Evolutionary conservation across 2,113 vertebrate genomes (phyloP).

Genomic region (Paradisaea rubra): DNA sequence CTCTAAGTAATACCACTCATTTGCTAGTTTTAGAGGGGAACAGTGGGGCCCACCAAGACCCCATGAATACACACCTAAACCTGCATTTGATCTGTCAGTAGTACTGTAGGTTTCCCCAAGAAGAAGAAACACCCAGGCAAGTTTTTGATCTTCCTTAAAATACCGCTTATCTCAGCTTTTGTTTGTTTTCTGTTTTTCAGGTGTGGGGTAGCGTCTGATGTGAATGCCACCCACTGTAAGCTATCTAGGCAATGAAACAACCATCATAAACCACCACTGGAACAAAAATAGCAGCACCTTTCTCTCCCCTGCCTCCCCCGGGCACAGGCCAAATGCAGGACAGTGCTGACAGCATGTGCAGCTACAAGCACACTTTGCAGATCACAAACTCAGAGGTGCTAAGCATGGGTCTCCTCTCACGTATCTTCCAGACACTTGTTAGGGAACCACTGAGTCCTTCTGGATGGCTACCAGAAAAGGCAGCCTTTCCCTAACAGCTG

Average conservation of each 20-base stretch:
- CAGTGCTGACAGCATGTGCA: not conserved
- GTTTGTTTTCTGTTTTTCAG: conserved; percentile 46
- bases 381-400: not conserved
- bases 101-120: not conserved
- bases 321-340: not conserved
- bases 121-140: not conserved
- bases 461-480: not conserved
- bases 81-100: not conserved
- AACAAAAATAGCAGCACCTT: conserved; percentile 39
- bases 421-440: not conserved
- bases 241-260: not conserved
- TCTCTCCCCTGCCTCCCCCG: not conserved
- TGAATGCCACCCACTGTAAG: conserved; percentile 39
- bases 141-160: conserved; percentile 50
- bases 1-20: not conserved
- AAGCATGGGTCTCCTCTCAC: not conserved
- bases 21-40: not conserved
- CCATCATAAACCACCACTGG: not conserved
- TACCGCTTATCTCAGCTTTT: conserved; percentile 15
- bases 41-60: not conserved
- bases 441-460: not conserved
- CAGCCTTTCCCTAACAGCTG: not conserved
- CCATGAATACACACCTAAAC: not conserved
- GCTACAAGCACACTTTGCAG: not conserved
- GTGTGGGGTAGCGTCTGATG: conserved; percentile 21